Evolutionary conservation across 2,888 invertebrate genomes (phyloP).

Genomic region (Mimumesa dahlbomi): DNA sequence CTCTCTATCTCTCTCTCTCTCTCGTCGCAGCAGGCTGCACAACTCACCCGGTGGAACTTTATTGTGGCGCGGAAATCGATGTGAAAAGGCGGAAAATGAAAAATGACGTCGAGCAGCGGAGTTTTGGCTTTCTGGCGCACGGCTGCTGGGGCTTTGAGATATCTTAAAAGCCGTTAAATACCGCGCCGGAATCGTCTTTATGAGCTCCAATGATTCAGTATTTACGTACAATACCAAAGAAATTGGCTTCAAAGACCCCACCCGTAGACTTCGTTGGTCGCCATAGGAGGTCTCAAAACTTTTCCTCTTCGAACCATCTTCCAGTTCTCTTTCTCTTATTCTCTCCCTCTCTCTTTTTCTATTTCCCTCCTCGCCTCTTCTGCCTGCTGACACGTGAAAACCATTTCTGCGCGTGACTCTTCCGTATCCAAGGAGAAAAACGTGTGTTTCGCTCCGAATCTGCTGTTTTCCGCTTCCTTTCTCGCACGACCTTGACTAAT

Average conservation of each 20-base stretch:
- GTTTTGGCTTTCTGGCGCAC: slow-evolving; percentile 38
- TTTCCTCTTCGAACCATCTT: slow-evolving; percentile 42
- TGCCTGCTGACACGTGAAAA: slow-evolving; percentile 28
- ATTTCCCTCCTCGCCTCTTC: neutral
- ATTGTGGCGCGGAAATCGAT: slow-evolving; percentile 69
- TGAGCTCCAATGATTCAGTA: slow-evolving; percentile 73
- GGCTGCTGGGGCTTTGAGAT: slow-evolving; percentile 38
- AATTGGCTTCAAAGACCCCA: slow-evolving; percentile 72
- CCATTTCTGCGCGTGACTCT: slow-evolving; percentile 39
- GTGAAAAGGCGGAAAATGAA: slow-evolving; percentile 68
- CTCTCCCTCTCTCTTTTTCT: neutral
- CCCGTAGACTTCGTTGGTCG: slow-evolving; percentile 64
- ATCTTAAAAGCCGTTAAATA: slow-evolving; percentile 75
- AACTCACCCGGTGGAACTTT: slow-evolving; percentile 45
- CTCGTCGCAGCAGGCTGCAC: slow-evolving; percentile 21
- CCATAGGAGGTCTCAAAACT: slow-evolving; percentile 70
- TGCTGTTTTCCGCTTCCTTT: slow-evolving; percentile 30
- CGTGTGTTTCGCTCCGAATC: slow-evolving; percentile 8
- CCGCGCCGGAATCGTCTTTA: slow-evolving; percentile 60
- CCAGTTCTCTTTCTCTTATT: neutral
- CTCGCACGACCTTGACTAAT: slow-evolving; percentile 49
- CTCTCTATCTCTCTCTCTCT: neutral
- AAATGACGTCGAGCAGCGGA: slow-evolving; percentile 64
- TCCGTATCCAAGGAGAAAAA: slow-evolving; percentile 2
- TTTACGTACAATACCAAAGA: slow-evolving; percentile 74